These are phyloP conservation scores for Caligus rogercresseyi DNA, from an alignment of 1,140 invertebrate species.

Conservation along the genomic window DNA sequence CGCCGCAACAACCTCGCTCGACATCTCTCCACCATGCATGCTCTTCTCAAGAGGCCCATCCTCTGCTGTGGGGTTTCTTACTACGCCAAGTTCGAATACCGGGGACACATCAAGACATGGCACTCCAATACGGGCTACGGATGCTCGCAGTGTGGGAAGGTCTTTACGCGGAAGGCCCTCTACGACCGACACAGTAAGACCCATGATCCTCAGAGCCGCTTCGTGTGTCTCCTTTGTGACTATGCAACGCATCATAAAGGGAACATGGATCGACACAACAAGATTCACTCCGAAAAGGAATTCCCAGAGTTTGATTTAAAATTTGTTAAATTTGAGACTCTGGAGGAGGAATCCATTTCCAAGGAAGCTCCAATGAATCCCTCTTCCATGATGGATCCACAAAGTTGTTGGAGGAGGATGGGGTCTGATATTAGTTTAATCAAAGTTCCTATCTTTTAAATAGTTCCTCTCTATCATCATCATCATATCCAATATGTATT, in stretches of 20 bases:
- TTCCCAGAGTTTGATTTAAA: no score
- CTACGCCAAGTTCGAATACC: conserved; percentile 31
- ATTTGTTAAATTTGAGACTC: no score
- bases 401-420: no score
- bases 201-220: conserved; percentile 32
- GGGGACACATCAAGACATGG: conserved; percentile 30
- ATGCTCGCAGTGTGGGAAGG: conserved; percentile 30
- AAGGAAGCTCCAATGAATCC: no score
- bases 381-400: no score
- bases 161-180: conserved; percentile 34
- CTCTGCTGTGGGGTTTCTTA: conserved; percentile 33
- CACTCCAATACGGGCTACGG: conserved; percentile 32
- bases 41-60: conserved; percentile 28
- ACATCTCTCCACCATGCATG: conserved; percentile 35
- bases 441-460: no score
- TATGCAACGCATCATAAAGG: conserved; percentile 37
- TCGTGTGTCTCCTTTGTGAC: conserved; percentile 31
- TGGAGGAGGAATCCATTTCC: no score
- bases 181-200: conserved; percentile 34
- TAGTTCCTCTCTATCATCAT: no score
- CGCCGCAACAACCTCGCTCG: conserved; percentile 34
- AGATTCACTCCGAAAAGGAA: no score
- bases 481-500: no score
- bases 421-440: no score
- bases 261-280: conserved; percentile 33